These are phyloP conservation scores for Sycophaga agraensis DNA, from an alignment of 1,140 invertebrate species.

Conservation along the genomic window DNA sequence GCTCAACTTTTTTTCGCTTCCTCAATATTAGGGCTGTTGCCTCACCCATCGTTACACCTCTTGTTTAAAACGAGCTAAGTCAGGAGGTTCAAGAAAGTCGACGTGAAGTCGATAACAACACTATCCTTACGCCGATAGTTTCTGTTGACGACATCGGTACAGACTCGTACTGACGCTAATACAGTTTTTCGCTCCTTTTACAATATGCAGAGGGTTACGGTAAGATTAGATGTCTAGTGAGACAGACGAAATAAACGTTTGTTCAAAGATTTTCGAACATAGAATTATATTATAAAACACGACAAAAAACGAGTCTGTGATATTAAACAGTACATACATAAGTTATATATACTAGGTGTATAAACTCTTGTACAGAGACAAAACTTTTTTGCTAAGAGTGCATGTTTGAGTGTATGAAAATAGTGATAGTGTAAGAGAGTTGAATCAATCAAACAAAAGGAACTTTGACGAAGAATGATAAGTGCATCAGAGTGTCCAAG, in stretches of 20 bases:
- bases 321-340: slow-evolving; percentile 52
- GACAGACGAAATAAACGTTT: too few relatives aligned
- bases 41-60: too few relatives aligned
- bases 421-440: slow-evolving; percentile 20
- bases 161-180: too few relatives aligned
- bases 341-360: slow-evolving; percentile 21
- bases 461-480: not conserved
- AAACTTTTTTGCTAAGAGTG: not conserved
- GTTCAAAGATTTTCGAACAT: too few relatives aligned
- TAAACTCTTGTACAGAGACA: slow-evolving; percentile 7
- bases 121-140: too few relatives aligned
- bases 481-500: not conserved
- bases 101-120: too few relatives aligned
- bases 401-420: slow-evolving; percentile 14
- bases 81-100: too few relatives aligned
- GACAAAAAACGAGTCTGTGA: slow-evolving; percentile 52
- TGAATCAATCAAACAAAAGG: slow-evolving; percentile 6
- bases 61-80: too few relatives aligned
- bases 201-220: too few relatives aligned
- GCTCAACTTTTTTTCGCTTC: slow-evolving; percentile 23
- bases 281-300: slow-evolving; percentile 29
- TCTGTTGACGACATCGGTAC: too few relatives aligned
- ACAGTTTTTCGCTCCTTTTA: too few relatives aligned
- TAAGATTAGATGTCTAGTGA: too few relatives aligned
- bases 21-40: not conserved